These are phyloP conservation scores for Pelusios castaneus DNA, from an alignment of 2,113 vertebrate species.

Conservation along the genomic window DNA sequence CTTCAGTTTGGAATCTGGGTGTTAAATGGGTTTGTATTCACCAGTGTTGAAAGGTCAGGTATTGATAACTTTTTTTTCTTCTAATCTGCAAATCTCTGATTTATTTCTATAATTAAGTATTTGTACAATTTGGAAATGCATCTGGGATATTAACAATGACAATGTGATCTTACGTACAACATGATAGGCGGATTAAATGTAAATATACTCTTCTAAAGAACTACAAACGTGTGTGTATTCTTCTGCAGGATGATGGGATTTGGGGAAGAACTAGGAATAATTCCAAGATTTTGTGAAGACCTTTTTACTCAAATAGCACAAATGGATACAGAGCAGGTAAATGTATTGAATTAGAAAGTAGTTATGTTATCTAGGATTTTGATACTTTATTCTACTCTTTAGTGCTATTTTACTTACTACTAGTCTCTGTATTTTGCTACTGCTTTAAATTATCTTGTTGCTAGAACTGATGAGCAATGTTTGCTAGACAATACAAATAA, in stretches of 20 bases:
- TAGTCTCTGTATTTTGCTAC: not conserved
- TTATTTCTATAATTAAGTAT: not conserved
- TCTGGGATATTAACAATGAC: not conserved
- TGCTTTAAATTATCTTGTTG: not conserved
- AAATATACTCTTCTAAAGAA: not conserved
- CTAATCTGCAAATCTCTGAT: too few species aligned
- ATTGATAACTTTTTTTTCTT: not conserved
- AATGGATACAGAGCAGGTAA: slow-evolving; percentile 81
- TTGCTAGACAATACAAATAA: not conserved
- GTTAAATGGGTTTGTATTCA: not conserved
- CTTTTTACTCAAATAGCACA: slow-evolving; percentile 84
- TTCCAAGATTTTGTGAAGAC: slow-evolving; percentile 92
- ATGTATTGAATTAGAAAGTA: not conserved
- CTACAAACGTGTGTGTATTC: not conserved
- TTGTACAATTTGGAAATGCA: fast-evolving
- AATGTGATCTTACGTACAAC: not conserved
- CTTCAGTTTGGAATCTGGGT: not conserved
- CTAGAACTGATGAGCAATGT: not conserved
- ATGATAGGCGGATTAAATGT: not conserved
- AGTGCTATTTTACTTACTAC: not conserved
- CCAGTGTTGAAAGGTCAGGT: not conserved
- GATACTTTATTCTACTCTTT: not conserved
- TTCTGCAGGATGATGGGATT: slow-evolving; percentile 94
- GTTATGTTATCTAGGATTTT: not conserved
- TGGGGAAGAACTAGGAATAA: slow-evolving; percentile 89